A percentile compares a stretch with the other conserved stretches of the same genome.
phyloP scores from a whole-genome alignment of 2,113 vertebrate genomes.

The Cygnus buccinator region DNA sequence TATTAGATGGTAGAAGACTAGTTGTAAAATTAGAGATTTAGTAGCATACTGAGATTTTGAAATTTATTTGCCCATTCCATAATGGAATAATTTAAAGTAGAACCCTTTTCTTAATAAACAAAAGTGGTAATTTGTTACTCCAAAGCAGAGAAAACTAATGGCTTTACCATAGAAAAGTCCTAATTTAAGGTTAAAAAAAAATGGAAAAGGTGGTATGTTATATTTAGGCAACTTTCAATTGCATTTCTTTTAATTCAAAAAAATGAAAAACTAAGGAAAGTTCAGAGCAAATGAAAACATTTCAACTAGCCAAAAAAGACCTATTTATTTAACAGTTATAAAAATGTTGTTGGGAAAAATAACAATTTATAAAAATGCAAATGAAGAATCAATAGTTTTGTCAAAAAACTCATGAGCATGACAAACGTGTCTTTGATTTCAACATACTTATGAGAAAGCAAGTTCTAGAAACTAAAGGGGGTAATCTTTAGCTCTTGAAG shows the following conservation, averaged over 20 bases:
- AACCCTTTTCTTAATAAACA: background rate
- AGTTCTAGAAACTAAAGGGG: background rate
- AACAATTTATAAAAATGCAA: background rate
- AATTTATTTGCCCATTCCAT: background rate
- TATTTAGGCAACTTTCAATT: background rate
- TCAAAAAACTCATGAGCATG: background rate
- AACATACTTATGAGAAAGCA: background rate
- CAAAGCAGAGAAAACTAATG: background rate
- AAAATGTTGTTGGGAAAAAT: background rate
- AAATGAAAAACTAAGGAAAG: background rate
- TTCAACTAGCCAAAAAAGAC: background rate
- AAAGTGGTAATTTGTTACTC: background rate
- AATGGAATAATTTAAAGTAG: background rate
- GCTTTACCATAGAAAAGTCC: background rate
- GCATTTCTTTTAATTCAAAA: background rate
- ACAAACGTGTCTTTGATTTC: background rate
- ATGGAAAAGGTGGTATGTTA: background rate
- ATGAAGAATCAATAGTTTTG: background rate
- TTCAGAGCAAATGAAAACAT: background rate
- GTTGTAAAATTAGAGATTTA: background rate
- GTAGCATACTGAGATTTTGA: background rate
- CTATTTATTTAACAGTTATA: background rate
- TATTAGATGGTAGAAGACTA: background rate
- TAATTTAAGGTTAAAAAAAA: background rate
- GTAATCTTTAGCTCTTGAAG: background rate